Percentiles rank a stretch among this genome's conserved stretches.
Conservation (phyloP, 2,797 vertebrate genomes). For the Lacerta viridis region DNA sequence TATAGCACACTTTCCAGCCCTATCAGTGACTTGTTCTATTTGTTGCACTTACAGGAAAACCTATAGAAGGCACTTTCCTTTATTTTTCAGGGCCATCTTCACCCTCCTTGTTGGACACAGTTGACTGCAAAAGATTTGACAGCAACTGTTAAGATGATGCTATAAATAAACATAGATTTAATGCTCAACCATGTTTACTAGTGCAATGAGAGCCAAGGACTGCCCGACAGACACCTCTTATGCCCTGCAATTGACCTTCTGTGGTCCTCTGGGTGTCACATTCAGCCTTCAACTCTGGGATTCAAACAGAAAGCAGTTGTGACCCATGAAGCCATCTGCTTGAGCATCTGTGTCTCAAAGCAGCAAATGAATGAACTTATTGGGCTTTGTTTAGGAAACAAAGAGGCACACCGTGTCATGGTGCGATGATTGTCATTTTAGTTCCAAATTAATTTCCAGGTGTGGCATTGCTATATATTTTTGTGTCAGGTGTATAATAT, state of each 20-base stretch:
- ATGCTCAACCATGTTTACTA: constrained; percentile 55
- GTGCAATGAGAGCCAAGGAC: constrained; percentile 36
- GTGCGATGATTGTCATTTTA: neutral
- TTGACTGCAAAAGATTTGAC: constrained; percentile 50
- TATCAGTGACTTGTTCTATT: constrained; percentile 40
- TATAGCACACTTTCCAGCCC: constrained; percentile 10
- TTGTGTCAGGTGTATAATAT: neutral
- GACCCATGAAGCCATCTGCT: neutral
- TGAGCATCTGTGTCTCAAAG: neutral
- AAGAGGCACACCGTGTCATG: neutral
- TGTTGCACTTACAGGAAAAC: constrained; percentile 29
- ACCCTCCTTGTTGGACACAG: constrained; percentile 19
- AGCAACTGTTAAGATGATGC: constrained; percentile 52
- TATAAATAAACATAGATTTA: constrained; percentile 57
- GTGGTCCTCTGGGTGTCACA: constrained; percentile 6
- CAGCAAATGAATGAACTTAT: neutral
- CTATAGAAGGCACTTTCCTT: constrained; percentile 33
- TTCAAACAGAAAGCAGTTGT: neutral
- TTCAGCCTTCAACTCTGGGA: neutral
- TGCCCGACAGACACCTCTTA: constrained; percentile 33
- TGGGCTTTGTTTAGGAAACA: neutral
- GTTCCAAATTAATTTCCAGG: neutral
- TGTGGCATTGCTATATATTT: neutral
- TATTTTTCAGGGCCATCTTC: constrained; percentile 46
- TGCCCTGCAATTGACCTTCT: constrained; percentile 42